Evolutionary conservation across 2,113 vertebrate genomes (phyloP).

Genomic region (Delphinus delphis): DNA sequence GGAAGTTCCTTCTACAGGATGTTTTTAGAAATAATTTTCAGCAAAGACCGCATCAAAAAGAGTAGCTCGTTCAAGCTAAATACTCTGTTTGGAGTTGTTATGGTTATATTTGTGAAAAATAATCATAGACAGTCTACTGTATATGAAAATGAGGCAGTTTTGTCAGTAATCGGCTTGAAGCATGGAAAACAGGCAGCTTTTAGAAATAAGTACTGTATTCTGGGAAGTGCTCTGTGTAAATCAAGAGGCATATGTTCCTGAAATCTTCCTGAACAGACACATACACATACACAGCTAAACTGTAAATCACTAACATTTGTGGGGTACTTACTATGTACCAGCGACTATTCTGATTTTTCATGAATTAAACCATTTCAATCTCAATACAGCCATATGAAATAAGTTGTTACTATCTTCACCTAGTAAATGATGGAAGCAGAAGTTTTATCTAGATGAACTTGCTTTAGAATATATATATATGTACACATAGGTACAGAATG

Average conservation of each 20-base stretch:
- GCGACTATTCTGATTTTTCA: neutral
- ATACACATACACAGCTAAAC: neutral
- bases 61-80: conserved; percentile 53
- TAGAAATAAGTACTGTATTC: conserved; percentile 55
- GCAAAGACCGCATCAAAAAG: conserved; percentile 29
- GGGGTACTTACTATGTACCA: neutral
- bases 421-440: neutral
- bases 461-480: neutral
- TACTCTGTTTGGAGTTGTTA: conserved; percentile 46
- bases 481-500: neutral
- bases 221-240: neutral
- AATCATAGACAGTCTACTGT: conserved; percentile 48
- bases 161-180: conserved; percentile 44
- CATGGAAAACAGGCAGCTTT: conserved; percentile 42
- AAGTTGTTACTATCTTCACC: neutral
- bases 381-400: neutral
- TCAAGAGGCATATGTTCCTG: neutral
- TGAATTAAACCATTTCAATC: neutral
- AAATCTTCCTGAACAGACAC: conserved; percentile 4
- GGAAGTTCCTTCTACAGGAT: neutral
- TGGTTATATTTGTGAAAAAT: conserved; percentile 61
- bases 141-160: conserved; percentile 57
- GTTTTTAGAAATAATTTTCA: conserved; percentile 7
- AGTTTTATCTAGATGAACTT: neutral
- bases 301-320: neutral